Base-by-base conservation (phyloP, 2,797 vertebrate species). In the Anguilla obscura region DNA sequence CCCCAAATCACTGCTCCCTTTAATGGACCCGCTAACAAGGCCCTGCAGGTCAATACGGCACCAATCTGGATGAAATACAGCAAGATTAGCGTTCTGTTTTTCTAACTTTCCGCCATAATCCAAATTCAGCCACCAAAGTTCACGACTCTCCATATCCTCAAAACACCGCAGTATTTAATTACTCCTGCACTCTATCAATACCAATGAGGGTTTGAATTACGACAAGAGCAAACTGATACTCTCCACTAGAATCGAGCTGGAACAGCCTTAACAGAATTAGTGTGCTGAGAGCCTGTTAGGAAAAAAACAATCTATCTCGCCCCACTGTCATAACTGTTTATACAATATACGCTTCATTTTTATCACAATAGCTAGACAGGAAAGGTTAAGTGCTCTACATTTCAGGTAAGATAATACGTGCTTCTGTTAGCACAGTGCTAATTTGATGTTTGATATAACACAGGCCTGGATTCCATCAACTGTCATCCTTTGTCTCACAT, bases 221-320 rank as follows among this genome's bases (percentile, higher is more conserved):
- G 86, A 88, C 85, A 24, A 74, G 89, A 90, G 94, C 89, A 90
- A 95, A 92, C 91, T 86, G 92, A 95, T 94, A 93, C 89, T 89
- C 87, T 86, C 10, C 71, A 80, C 90, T 91, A 88, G 91, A 91
- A 86, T 89, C 90, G 90, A 90, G 84, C 90, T 87, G 92, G 76
- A 93, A 93, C 92, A 92, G 90, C 92, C 87, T 79, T 93, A 94
- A 96, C 90, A 89, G 87, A 93, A 94, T 95, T 94, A 95, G 86
- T 90, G 87, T 86, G 80, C 86, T 1, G 89, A 91, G 88, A 91
- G 88, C 89, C 88, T 66, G 83, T 92, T 88, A 63, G 90, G 88
- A 84, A 86, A 88, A 58, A 85, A 89, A 90, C 3, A 24, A 58
- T 86, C 84, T 82, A 87, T 86, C 86, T 92, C 84, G 84, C 63